Evolutionary conservation across 2,888 invertebrate species (phyloP).

Genomic region (Toxonevra muliebris): DNA sequence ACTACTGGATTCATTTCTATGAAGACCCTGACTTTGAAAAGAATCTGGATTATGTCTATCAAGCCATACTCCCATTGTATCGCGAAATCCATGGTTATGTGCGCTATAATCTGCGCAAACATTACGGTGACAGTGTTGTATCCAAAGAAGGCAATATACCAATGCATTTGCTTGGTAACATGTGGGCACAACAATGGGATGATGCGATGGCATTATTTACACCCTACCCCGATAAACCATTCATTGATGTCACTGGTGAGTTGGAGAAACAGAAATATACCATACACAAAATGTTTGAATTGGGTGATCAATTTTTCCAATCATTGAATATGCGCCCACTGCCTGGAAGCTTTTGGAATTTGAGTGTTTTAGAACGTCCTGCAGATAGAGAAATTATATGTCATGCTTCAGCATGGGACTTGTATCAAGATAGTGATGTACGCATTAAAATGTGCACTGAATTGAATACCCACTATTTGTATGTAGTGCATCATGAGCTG

Average conservation of each 20-base stretch:
- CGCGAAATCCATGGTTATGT: constrained; percentile 85
- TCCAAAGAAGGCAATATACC: constrained; percentile 77
- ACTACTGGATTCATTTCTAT: constrained; percentile 77
- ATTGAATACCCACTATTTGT: constrained; percentile 68
- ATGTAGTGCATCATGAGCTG: constrained; percentile 74
- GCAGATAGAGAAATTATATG: constrained; percentile 78
- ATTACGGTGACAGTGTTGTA: constrained; percentile 75
- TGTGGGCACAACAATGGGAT: constrained; percentile 83
- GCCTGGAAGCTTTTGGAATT: constrained; percentile 82
- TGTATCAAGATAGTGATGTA: constrained; percentile 83
- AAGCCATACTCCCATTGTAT: constrained; percentile 81
- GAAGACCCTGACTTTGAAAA: constrained; percentile 76
- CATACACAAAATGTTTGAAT: constrained; percentile 78
- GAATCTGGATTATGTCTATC: constrained; percentile 74
- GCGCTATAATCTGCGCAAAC: constrained; percentile 73
- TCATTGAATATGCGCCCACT: constrained; percentile 82
- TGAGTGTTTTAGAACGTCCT: constrained; percentile 84
- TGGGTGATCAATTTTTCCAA: constrained; percentile 85
- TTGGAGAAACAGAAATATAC: constrained; percentile 79
- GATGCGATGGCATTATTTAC: constrained; percentile 68
- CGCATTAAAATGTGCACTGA: constrained; percentile 74
- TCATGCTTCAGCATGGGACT: constrained; percentile 91
- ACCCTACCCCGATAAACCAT: constrained; percentile 76
- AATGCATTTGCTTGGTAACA: constrained; percentile 80
- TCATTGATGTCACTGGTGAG: constrained; percentile 75